Evolutionary conservation across 1,140 invertebrate species (phyloP), one percentile per base, ranked within the genome.

Genomic region (Tetramorium parvispinum): DNA sequence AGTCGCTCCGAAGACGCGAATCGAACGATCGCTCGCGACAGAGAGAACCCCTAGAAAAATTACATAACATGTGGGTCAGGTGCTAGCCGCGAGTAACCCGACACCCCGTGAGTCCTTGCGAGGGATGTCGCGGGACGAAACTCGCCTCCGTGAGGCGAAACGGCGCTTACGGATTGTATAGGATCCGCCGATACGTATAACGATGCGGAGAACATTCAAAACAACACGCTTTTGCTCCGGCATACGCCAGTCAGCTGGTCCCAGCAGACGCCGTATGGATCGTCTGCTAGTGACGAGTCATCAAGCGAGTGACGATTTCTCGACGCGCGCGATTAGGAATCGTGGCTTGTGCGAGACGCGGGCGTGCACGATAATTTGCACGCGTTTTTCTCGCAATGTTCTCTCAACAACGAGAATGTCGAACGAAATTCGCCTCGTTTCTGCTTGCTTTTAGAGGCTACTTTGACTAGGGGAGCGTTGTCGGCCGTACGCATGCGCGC

Each of bases 261-360:
- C 75, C 81, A 92, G 91, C 91, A 91, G 91, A 92, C 91, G 91
- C 59, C 66, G 65, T 88, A 70, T 82, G 57, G 53, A 89, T 77
- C 85, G 77, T 89, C 87, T 86, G 85, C 86, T 83, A 82, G 32
- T 16, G 51, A 66, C 37, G 37, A 6, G 11, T 6, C 5, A 10
- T 75, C 55, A 77, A 77, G 51, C 3, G 16, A 53, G 16, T 4
- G n/a, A 43, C 32, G 1, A 18, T 43, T 16, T 40, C 21, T 24
- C 46, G 43, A 7, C 8, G 18, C 51, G 18, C 7, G 18, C 21
- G 10, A 3, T 53, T 18, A 51, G 21, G 10, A 24, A 37, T 61
- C n/a, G 7, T 46, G 4, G 32, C 49, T 4, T 4, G 13, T 51
- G 7, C 16, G 18, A 75, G 7, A 13, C 13, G 5, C 7, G 7